Evolutionary conservation across 2,888 invertebrate species (phyloP), one percentile per base, ranked within the genome.

Genomic region (Holacanthella duospinosa): DNA sequence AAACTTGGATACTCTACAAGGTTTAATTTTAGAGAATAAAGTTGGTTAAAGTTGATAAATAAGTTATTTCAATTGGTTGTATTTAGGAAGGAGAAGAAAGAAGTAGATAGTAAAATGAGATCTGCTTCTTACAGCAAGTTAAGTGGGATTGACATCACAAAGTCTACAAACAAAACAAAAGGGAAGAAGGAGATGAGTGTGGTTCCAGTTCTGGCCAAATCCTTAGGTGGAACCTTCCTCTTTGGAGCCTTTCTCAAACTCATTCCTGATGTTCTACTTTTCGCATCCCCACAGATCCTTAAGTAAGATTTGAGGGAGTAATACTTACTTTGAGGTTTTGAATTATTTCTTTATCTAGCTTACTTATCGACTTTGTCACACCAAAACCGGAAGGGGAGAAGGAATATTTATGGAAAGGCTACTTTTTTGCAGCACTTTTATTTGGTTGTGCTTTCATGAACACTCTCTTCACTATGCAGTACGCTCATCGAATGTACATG

Each of bases 401-500:
- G 6, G 48, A 48, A 4, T 48, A 48, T 21, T 4, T 82, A 73
- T 95, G 94, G 94, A 89, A 88, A 76, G 94, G 96, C 36, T 88
- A 89, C 73, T 76, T 91, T 12, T 94, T 89, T 77, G 88, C 93
- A 0, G 78, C 83, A 0, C 76, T 86, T 1, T 81, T 96, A 64
- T 84, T 96, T 68, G 74, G 83, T 1, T 84, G 87, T 44, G 89
- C 93, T 0, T 81, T 84, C 0, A 75, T 87, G 0, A 92, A 93
- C 78, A 93, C 94, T 0, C 77, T 93, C 71, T 80, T 94, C 57
- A 79, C 93, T 44, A 87, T 92, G 1, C 93, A 93, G 75, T 94
- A 94, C 78, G 94, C 93, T 78, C 89, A 93, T 75, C 83, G 87
- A 63, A 91, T 91, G 90, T 89, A 90, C 79, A 81, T 90, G 57